Evolutionary conservation across 2,113 vertebrate species (phyloP).

Genomic region (Acrocephalus kingi): DNA sequence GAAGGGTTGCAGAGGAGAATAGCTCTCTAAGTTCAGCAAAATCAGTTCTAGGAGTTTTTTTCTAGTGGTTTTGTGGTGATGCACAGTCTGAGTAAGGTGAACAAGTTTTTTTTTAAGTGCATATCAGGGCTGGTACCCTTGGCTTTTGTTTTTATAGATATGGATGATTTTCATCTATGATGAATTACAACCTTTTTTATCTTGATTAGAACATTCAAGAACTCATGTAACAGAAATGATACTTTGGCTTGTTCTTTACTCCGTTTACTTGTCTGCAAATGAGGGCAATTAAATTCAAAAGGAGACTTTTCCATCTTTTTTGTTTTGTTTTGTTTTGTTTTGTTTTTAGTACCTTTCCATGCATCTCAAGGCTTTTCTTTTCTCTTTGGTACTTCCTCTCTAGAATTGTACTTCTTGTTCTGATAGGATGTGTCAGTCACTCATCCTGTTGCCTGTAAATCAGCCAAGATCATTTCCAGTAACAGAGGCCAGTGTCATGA

Average conservation of each 20-base stretch:
- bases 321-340: neutral
- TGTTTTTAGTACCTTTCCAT: neutral
- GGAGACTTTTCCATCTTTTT: neutral
- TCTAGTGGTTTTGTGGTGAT: neutral
- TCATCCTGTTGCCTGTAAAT: neutral
- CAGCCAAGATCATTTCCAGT: conserved; percentile 39
- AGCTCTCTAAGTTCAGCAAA: neutral
- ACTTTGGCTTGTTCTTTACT: neutral
- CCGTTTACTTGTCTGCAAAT: neutral
- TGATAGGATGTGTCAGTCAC: neutral
- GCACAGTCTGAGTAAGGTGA: neutral
- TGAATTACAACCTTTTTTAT: neutral
- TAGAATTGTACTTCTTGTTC: neutral
- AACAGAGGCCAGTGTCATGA: neutral
- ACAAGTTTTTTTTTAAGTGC: neutral
- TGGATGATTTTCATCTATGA: neutral
- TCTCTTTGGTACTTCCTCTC: neutral
- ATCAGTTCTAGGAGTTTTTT: neutral
- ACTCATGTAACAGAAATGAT: neutral
- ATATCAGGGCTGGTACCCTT: neutral
- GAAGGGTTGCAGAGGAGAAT: neutral
- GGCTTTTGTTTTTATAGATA: neutral
- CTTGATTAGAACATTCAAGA: neutral
- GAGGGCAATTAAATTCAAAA: neutral
- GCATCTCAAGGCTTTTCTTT: neutral